phyloP scores from a whole-genome alignment of 2,797 vertebrate genomes.

The Myotis daubentonii region DNA sequence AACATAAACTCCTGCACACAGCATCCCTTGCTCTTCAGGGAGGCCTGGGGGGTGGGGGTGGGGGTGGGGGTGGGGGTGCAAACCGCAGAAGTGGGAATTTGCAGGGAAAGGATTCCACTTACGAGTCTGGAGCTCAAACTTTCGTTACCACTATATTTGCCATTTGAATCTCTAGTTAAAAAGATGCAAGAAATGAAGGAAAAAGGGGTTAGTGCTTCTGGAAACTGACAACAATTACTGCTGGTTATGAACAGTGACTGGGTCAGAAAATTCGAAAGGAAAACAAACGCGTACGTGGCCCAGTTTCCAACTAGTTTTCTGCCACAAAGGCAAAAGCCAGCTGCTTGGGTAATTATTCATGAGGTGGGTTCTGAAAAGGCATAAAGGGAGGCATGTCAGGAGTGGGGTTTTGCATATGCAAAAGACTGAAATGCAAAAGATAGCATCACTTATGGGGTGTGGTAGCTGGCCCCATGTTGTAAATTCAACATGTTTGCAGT shows the following conservation, averaged over 20 bases:
- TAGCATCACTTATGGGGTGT: background rate
- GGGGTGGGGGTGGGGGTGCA: background rate
- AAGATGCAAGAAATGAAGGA: slow-evolving; percentile 48
- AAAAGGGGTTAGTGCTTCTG: slow-evolving; percentile 58
- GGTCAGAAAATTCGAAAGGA: slow-evolving; percentile 76
- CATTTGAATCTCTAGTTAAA: background rate
- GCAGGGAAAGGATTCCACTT: background rate
- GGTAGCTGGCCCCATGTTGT: background rate
- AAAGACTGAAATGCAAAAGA: slow-evolving; percentile 68
- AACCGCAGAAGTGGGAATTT: background rate
- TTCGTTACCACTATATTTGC: background rate
- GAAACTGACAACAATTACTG: slow-evolving; percentile 57
- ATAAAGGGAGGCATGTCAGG: slow-evolving; percentile 77
- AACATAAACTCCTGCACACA: rapidly evolving
- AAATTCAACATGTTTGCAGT: background rate
- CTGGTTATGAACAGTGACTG: slow-evolving; percentile 69
- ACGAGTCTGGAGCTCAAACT: background rate
- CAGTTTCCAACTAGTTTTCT: slow-evolving; percentile 81
- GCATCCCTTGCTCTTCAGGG: background rate
- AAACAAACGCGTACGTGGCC: slow-evolving; percentile 82
- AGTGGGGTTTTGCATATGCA: slow-evolving; percentile 79
- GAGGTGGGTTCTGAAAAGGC: slow-evolving; percentile 75
- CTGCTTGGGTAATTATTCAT: slow-evolving; percentile 86
- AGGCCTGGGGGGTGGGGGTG: background rate
- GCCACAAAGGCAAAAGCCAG: slow-evolving; percentile 85